A percentile compares a stretch with the other conserved stretches of the same genome.
Conservation (phyloP, 2,888 invertebrate species). For the Microplitis deprimator region DNA sequence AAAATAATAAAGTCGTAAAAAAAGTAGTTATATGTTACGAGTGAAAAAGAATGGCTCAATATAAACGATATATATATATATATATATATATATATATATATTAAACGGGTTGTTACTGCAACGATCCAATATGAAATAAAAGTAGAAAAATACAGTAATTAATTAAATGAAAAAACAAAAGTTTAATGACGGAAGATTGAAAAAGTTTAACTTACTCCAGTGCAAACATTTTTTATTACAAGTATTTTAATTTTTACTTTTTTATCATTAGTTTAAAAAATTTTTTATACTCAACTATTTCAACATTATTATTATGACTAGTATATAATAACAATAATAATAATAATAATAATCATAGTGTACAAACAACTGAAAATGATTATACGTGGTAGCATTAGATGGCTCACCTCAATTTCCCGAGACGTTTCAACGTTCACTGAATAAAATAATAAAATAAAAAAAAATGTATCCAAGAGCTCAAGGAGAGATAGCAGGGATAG, state of each 20-base stretch:
- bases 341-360: neutral
- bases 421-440: slow-evolving; percentile 45
- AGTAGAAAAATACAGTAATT: slow-evolving; percentile 44
- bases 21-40: neutral
- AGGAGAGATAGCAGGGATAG: slow-evolving; percentile 26
- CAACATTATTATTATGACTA: neutral
- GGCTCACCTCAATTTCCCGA: slow-evolving; percentile 48
- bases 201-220: slow-evolving; percentile 56
- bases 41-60: neutral
- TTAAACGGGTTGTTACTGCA: neutral
- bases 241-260: too few species aligned
- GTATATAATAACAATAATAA: neutral
- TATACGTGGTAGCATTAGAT: slow-evolving; percentile 44
- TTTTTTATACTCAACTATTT: too few species aligned
- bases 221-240: neutral
- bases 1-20: slow-evolving; percentile 28
- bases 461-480: slow-evolving; percentile 18
- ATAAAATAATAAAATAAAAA: slow-evolving; percentile 32
- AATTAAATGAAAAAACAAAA: slow-evolving; percentile 37
- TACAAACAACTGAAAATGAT: slow-evolving; percentile 37
- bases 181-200: slow-evolving; percentile 63
- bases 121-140: slow-evolving; percentile 27
- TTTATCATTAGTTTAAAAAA: too few species aligned
- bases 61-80: neutral
- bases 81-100: neutral